Conservation (phyloP, 2,797 vertebrate genomes). For the Pangasius krempfi region DNA sequence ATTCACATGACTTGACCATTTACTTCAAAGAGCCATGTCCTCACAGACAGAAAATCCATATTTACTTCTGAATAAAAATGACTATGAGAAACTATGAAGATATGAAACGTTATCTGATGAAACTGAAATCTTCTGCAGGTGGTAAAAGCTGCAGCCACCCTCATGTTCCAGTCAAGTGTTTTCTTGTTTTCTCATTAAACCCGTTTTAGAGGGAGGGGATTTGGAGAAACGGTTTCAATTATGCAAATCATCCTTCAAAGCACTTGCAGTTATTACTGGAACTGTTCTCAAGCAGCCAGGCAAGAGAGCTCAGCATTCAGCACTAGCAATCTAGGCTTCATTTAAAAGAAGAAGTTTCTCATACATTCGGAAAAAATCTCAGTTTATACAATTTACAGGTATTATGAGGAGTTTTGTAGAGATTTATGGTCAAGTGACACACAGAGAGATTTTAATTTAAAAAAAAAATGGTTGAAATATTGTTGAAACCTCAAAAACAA, state of each 20-base stretch:
- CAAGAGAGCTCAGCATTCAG: constrained; percentile 15
- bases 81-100: background rate
- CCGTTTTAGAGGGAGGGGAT: constrained; percentile 34
- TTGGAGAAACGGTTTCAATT: constrained; percentile 49
- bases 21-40: background rate
- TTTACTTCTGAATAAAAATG: background rate
- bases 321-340: constrained; percentile 18
- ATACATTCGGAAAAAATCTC: background rate
- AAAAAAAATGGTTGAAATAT: background rate
- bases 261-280: constrained; percentile 45
- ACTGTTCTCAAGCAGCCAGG: constrained; percentile 50
- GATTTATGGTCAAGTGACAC: background rate
- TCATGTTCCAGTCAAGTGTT: constrained; percentile 49
- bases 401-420: background rate
- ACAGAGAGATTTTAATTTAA: background rate
- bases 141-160: constrained; percentile 27
- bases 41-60: background rate
- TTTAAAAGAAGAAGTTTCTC: background rate
- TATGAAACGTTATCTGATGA: constrained; percentile 3
- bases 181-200: constrained; percentile 55
- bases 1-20: background rate
- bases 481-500: too few relatives aligned
- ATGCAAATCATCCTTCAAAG: constrained; percentile 55
- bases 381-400: background rate
- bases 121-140: constrained; percentile 36